phyloP scores from a whole-genome alignment of 2,797 vertebrate species.

The Masticophis lateralis region DNA sequence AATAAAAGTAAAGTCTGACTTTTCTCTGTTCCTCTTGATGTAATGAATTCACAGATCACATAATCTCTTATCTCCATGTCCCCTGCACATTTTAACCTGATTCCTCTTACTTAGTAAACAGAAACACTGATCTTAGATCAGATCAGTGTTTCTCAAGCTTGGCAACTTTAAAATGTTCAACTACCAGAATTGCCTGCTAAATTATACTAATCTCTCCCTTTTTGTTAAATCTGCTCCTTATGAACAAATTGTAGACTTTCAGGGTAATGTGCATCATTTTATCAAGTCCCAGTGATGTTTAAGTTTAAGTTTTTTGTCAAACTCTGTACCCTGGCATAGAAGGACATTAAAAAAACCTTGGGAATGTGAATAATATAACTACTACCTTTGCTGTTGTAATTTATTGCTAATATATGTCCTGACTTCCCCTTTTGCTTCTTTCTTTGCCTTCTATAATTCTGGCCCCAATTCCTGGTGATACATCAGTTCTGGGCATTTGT shows the following conservation, averaged over 20 bases:
- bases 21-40: background rate
- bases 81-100: background rate
- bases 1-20: background rate
- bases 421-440: background rate
- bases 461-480: background rate
- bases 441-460: background rate
- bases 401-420: background rate
- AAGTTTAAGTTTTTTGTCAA: background rate
- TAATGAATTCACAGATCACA: background rate
- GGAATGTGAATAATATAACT: background rate
- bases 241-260: background rate
- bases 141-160: background rate
- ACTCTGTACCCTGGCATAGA: background rate
- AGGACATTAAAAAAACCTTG: background rate
- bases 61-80: background rate
- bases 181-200: background rate
- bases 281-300: background rate
- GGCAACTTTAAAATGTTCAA: background rate
- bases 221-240: background rate
- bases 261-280: background rate
- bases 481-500: background rate
- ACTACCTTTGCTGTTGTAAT: background rate
- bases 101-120: background rate
- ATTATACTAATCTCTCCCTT: background rate
- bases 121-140: background rate